Evolutionary conservation across 2,888 invertebrate genomes (phyloP).

Genomic region (Synergus gifuensis): DNA sequence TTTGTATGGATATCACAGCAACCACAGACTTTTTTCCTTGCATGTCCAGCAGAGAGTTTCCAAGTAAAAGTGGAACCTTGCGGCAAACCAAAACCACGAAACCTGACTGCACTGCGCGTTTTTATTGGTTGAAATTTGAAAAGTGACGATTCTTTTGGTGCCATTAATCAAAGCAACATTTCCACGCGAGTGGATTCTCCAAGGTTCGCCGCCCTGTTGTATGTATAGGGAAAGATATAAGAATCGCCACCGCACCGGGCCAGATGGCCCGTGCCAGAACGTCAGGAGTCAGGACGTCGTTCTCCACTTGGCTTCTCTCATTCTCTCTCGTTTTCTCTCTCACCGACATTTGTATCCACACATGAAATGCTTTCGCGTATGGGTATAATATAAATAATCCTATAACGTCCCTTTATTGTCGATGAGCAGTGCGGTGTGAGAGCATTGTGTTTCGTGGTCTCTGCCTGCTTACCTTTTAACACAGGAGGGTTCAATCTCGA

Average conservation of each 20-base stretch:
- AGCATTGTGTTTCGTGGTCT: conserved; percentile 61
- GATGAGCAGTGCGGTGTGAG: conserved; percentile 55
- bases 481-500: conserved; percentile 35
- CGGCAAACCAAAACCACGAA: conserved; percentile 35
- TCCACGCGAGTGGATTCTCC: conserved; percentile 56
- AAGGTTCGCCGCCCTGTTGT: conserved; percentile 52
- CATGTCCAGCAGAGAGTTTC: neutral
- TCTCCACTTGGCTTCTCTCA: conserved; percentile 48
- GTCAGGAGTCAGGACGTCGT: conserved; percentile 47
- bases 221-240: conserved; percentile 52
- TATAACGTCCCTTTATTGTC: conserved; percentile 57
- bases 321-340: conserved; percentile 14
- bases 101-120: neutral
- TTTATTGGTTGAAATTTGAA: conserved; percentile 35
- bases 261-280: conserved; percentile 58
- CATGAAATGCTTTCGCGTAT: conserved; percentile 41
- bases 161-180: conserved; percentile 59
- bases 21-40: too few species aligned
- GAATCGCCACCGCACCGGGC: conserved; percentile 52
- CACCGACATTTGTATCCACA: conserved; percentile 29
- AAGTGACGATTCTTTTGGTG: conserved; percentile 49
- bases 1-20: too few species aligned
- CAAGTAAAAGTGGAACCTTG: neutral
- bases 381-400: conserved; percentile 58
- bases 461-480: conserved; percentile 42